Evolutionary conservation across 2,113 vertebrate species (phyloP).

Genomic region (Corydoras sp.): DNA sequence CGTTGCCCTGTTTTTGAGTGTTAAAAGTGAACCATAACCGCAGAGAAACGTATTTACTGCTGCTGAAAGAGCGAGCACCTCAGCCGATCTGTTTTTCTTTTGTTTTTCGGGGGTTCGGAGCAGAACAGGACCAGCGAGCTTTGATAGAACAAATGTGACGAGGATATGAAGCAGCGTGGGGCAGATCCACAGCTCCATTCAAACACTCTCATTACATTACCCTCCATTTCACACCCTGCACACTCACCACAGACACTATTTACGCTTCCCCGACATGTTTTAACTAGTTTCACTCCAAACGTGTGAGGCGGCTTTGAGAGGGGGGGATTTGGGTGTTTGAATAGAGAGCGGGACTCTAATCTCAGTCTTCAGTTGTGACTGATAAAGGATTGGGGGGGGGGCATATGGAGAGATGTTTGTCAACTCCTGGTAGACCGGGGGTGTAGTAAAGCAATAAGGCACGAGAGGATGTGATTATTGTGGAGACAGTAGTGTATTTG

Average conservation of each 20-base stretch:
- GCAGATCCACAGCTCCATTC: slow-evolving; percentile 26
- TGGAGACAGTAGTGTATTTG: too few relatives aligned
- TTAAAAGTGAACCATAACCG: slow-evolving; percentile 29
- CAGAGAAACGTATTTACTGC: not conserved
- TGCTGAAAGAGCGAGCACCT: not conserved
- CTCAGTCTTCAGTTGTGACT: too few relatives aligned
- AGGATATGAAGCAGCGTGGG: slow-evolving; percentile 37
- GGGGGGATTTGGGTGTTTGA: too few relatives aligned
- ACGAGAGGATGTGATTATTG: too few relatives aligned
- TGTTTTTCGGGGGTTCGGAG: not conserved
- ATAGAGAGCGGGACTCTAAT: too few relatives aligned
- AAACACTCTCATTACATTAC: slow-evolving; percentile 41
- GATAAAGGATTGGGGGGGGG: too few relatives aligned
- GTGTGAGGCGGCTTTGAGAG: too few relatives aligned
- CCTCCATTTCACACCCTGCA: slow-evolving; percentile 37
- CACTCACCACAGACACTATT: slow-evolving; percentile 15
- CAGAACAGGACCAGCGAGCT: slow-evolving; percentile 36
- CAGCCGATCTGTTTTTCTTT: slow-evolving; percentile 11
- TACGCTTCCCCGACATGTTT: slow-evolving; percentile 31
- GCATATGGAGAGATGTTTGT: slow-evolving; percentile 7
- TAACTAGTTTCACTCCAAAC: slow-evolving; percentile 19
- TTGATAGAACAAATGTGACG: slow-evolving; percentile 42
- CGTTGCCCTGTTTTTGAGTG: slow-evolving; percentile 14
- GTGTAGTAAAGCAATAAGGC: too few relatives aligned
- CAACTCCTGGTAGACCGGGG: slow-evolving; percentile 1